Evolutionary conservation across 1,140 invertebrate species (phyloP), one percentile per base, ranked within the genome.

Genomic region (Bombus huntii): DNA sequence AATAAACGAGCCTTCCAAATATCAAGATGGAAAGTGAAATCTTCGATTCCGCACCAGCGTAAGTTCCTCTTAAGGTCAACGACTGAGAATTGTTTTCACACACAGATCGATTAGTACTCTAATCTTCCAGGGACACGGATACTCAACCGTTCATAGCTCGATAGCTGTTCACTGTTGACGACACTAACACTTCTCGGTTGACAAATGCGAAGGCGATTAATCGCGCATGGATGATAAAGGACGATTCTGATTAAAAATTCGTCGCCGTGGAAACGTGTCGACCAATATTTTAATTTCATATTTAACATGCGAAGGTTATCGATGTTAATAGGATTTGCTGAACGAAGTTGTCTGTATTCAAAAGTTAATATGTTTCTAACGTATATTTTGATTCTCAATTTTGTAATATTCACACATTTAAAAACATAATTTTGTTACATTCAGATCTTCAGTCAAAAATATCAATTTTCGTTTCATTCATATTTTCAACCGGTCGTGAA

Each of bases 21-120:
- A 81, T 70, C 86, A 81, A 81, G 77, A 73, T 71, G 66, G 81
- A 88, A 88, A 89, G 87, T 88, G 87, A 89, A 89, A 89, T 89
- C 53, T 44, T 68, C 71, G 22, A 59, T 65, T 87, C 42, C 65
- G 15, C 28, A 18, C 4, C 5, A n/a, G 12, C 39, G 15, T 12
- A 22, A 34, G 25, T 62, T 28, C 31, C 39, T 68, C 8, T 62
- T 84, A 84, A 79, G 83, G 68, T 80, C 47, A 84, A 72, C 66
- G 75, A 80, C 68, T 80, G 83, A 80, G n/a, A 84, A 84, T 84
- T 62, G 39, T 72, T 84, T 72, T 71, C 44, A 65, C n/a, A 78
- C 25, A 37, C 25, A 42, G 39, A 71, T 59, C 42, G 71, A 47
- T 84, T 59, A 44, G 65, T 59, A 44, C 31, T n/a, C 82, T 78